Conservation (phyloP, 2,113 vertebrate species). For the Motacilla tschutschensis region DNA sequence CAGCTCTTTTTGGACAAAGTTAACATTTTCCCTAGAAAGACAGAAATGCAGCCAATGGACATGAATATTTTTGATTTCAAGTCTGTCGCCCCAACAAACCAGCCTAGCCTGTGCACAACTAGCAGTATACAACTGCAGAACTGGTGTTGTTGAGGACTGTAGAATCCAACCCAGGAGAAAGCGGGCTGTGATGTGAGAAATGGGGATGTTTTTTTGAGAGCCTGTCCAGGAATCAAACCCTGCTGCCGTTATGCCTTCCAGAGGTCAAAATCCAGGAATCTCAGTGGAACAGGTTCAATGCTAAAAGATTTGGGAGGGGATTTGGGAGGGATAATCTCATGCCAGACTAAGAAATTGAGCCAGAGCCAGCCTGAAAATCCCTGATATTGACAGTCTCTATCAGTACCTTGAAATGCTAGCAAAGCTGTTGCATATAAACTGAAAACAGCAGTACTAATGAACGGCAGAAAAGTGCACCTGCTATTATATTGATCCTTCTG, state of each 20-base stretch:
- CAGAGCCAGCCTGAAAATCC: background rate
- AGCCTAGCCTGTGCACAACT: background rate
- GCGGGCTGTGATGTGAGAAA: rapidly evolving
- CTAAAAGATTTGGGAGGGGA: background rate
- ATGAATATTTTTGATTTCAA: background rate
- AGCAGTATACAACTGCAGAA: background rate
- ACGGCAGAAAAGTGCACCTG: background rate
- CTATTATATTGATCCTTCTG: rapidly evolving
- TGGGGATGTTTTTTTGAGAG: background rate
- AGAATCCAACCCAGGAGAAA: background rate
- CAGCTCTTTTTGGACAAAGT: background rate
- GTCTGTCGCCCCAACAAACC: background rate
- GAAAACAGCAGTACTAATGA: background rate
- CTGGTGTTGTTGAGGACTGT: rapidly evolving
- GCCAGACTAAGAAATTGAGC: background rate
- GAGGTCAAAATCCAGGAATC: background rate
- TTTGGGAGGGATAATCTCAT: background rate
- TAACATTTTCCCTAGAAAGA: background rate
- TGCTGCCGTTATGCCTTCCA: background rate
- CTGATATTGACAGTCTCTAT: background rate
- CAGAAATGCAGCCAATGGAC: background rate
- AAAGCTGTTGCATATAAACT: background rate
- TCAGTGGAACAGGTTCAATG: background rate
- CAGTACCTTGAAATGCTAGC: background rate
- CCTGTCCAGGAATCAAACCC: background rate